phyloP scores from a whole-genome alignment of 1,140 invertebrate species.

The Apocrypta bakeri region DNA sequence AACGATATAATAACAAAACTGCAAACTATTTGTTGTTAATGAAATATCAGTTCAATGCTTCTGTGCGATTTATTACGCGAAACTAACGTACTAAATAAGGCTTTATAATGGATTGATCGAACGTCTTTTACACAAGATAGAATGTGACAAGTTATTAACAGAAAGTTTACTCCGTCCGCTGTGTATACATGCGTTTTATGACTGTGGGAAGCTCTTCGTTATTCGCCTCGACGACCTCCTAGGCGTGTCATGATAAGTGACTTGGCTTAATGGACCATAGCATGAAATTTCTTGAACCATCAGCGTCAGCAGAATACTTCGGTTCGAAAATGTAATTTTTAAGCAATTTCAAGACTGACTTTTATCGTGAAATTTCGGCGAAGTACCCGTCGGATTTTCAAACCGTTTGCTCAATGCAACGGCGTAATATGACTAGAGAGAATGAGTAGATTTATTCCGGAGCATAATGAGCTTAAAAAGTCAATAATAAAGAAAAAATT shows the following conservation, averaged over 20 bases:
- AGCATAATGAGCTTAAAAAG: no score
- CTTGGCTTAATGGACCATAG: conserved; percentile 5
- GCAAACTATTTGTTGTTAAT: neutral
- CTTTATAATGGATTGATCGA: neutral
- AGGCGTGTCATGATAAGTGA: neutral
- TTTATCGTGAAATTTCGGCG: no score
- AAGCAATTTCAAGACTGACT: no score
- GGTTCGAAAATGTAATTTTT: no score
- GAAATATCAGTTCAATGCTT: neutral
- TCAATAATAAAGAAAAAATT: neutral
- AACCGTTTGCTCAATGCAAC: no score
- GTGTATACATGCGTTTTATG: neutral
- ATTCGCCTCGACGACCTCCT: neutral
- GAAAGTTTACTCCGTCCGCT: neutral
- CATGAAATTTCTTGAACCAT: no score
- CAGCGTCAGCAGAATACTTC: neutral
- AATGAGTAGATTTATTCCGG: no score
- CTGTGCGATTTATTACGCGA: neutral
- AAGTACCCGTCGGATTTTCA: no score
- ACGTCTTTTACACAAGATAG: neutral
- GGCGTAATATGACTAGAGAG: no score
- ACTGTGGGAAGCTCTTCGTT: neutral
- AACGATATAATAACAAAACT: no score
- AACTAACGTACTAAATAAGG: neutral
- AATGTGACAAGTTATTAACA: neutral